A percentile compares a stretch with the other conserved stretches of the same genome.
These are phyloP conservation scores for Dicentrarchus labrax DNA, from an alignment of 2,113 vertebrate genomes.

Conservation along the genomic window DNA sequence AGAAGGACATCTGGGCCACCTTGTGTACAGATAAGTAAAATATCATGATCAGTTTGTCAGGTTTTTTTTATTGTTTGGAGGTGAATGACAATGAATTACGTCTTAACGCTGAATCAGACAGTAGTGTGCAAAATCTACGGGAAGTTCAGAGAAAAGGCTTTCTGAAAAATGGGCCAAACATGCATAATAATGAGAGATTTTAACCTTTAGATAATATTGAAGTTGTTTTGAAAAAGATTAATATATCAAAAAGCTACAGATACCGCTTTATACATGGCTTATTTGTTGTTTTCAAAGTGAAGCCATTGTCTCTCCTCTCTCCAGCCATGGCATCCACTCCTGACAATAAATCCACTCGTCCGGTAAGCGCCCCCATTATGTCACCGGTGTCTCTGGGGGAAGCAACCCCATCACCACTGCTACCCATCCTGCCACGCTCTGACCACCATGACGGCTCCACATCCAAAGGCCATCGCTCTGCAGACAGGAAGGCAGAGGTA, in stretches of 20 bases:
- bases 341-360: conserved; percentile 90
- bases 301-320: conserved; percentile 13
- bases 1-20: no score
- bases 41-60: no score
- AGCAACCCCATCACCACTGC: conserved; percentile 67
- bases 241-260: background rate
- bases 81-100: no score
- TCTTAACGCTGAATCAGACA: no score
- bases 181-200: background rate
- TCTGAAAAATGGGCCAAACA: background rate
- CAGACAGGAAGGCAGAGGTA: conserved; percentile 81
- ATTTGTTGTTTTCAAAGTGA: background rate
- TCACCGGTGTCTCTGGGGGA: conserved; percentile 88
- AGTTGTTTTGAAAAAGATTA: background rate
- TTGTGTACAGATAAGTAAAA: no score
- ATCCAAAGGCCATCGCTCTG: conserved; percentile 75
- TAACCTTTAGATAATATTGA: background rate
- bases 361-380: conserved; percentile 94
- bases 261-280: background rate
- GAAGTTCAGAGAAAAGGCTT: background rate
- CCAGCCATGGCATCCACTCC: conserved; percentile 89
- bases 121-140: no score
- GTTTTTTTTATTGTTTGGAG: no score
- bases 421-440: conserved; percentile 39
- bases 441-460: conserved; percentile 72